These are phyloP conservation scores for Pantherophis guttatus DNA, from an alignment of 2,113 vertebrate species.

Conservation along the genomic window DNA sequence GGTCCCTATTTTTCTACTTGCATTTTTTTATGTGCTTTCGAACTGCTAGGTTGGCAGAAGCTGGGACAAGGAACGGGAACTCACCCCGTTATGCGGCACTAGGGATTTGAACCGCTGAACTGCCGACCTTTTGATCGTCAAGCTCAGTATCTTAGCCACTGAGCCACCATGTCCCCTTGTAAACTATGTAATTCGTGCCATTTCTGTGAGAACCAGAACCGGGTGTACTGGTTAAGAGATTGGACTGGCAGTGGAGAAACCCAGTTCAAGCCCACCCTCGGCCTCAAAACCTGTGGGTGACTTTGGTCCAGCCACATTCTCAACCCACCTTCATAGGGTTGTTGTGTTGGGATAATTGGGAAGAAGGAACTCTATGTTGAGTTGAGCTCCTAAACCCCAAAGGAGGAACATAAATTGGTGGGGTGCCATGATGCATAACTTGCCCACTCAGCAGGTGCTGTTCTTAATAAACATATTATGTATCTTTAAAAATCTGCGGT, in stretches of 20 bases:
- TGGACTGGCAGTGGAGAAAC: neutral
- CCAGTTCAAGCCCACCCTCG: neutral
- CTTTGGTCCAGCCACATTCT: neutral
- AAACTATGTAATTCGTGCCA: neutral
- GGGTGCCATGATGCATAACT: neutral
- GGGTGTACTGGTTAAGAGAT: neutral
- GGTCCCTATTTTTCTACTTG: no score
- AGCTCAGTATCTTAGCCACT: no score
- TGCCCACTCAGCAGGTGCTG: neutral
- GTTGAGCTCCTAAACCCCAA: neutral
- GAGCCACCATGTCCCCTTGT: no score
- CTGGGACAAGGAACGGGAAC: no score
- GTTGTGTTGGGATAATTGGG: neutral
- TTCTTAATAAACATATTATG: neutral
- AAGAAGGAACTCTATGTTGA: neutral
- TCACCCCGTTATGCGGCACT: no score
- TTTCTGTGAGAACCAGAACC: neutral
- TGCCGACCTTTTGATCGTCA: no score
- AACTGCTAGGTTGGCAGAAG: no score
- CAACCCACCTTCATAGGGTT: neutral
- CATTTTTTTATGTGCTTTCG: no score
- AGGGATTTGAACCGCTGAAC: no score
- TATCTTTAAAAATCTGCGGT: no score
- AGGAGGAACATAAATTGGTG: neutral
- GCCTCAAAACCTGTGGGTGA: neutral